A percentile compares a stretch with the other conserved stretches of the same genome.
Evolutionary conservation across 35 echinoderm and acorn worm genomes (phyloP).

Genomic region (Heliocidaris erythrogramma): DNA sequence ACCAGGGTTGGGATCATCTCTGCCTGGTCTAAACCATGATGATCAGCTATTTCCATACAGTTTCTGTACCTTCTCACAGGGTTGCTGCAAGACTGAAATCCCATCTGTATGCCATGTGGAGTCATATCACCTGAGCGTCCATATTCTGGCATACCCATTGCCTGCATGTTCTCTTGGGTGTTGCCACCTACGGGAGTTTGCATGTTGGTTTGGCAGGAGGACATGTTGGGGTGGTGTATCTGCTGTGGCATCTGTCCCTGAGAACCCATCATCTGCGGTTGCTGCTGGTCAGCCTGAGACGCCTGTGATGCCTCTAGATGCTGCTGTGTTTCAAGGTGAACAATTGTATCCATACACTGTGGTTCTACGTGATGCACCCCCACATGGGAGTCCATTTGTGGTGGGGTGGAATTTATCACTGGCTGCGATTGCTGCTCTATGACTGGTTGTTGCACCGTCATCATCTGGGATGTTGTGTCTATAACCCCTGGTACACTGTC

Average conservation of each 20-base stretch:
- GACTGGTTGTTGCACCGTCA: not conserved
- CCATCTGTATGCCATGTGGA: conserved; percentile 46
- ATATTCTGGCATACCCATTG: conserved; percentile 61
- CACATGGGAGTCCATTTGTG: conserved; percentile 25
- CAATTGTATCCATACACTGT: conserved; percentile 38
- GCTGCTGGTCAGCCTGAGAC: conserved; percentile 21
- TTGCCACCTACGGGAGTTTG: conserved; percentile 1
- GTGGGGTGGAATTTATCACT: not conserved
- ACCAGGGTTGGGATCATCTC: conserved; percentile 63
- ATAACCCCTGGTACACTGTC: conserved; percentile 8
- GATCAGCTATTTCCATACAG: conserved; percentile 91
- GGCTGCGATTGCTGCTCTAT: not conserved
- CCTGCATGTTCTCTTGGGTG: conserved; percentile 42
- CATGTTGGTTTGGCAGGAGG: conserved; percentile 9
- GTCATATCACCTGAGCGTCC: conserved; percentile 63
- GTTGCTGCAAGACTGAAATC: conserved; percentile 58
- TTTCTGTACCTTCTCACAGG: conserved; percentile 29
- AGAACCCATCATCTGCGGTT: conserved; percentile 19
- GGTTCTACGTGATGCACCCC: not conserved
- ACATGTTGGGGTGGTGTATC: conserved; percentile 22
- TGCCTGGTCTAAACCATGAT: conserved; percentile 46
- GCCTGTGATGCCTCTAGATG: conserved; percentile 11
- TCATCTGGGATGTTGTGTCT: not conserved
- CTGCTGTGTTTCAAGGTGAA: conserved; percentile 42
- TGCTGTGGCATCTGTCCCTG: conserved; percentile 38